A percentile compares a stretch with the other conserved stretches of the same genome.
Evolutionary conservation across 2,797 vertebrate species (phyloP).

Genomic region (Gila robusta): DNA sequence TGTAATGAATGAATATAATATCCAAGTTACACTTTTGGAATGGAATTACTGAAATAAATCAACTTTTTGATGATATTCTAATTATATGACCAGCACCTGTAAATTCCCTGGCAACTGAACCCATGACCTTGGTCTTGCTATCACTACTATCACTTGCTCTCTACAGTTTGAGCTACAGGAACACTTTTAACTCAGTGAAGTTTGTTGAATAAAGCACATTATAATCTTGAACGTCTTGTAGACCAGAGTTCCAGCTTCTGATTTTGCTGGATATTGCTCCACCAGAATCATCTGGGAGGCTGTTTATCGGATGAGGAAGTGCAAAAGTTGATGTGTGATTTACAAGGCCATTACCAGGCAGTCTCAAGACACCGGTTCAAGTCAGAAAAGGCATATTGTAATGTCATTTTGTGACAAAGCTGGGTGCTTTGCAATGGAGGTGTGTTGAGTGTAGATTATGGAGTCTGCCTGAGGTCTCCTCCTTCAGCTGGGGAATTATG

Average conservation of each 20-base stretch:
- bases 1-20: too few species aligned
- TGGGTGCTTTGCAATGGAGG: constrained; percentile 70
- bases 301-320: constrained; percentile 65
- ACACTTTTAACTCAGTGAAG: not conserved
- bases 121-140: not conserved
- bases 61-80: too few species aligned
- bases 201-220: constrained; percentile 7
- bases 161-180: not conserved
- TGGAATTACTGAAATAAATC: too few species aligned
- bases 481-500: constrained; percentile 76
- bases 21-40: too few species aligned
- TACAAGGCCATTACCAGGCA: constrained; percentile 71
- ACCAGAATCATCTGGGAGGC: constrained; percentile 25
- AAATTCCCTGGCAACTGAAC: not conserved
- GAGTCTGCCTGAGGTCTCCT: constrained; percentile 74
- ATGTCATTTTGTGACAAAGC: constrained; percentile 77
- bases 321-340: constrained; percentile 69
- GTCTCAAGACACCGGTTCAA: constrained; percentile 68
- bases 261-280: constrained; percentile 44
- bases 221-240: constrained; percentile 19
- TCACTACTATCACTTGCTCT: not conserved
- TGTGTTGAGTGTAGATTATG: constrained; percentile 66
- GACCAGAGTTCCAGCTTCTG: constrained; percentile 25
- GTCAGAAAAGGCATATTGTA: constrained; percentile 77
- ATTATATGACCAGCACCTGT: too few species aligned